Percentiles rank a stretch among this genome's conserved stretches.
These are phyloP conservation scores for Eutrigla gurnardus DNA, from an alignment of 2,797 vertebrate genomes.

Conservation along the genomic window DNA sequence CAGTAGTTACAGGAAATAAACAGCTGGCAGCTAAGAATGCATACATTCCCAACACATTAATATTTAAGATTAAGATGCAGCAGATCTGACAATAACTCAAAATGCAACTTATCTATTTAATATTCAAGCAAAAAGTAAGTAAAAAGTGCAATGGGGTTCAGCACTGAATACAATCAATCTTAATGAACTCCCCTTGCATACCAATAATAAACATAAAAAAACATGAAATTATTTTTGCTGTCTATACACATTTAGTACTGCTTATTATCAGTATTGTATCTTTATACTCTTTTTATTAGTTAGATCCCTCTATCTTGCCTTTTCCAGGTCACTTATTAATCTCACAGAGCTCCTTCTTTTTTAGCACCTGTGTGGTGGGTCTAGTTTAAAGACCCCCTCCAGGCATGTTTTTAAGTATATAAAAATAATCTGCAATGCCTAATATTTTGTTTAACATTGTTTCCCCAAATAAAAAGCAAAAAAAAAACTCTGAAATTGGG, in stretches of 20 bases:
- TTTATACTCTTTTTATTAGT: too few relatives aligned
- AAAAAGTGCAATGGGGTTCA: conserved; percentile 53
- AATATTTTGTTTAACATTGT: too few relatives aligned
- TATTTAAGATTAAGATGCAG: conserved; percentile 27
- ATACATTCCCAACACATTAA: conserved; percentile 30
- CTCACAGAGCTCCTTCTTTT: too few relatives aligned
- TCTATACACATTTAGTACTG: conserved; percentile 40
- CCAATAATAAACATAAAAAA: conserved; percentile 52
- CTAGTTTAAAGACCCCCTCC: too few relatives aligned
- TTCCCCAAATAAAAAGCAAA: too few relatives aligned
- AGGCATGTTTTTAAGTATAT: too few relatives aligned
- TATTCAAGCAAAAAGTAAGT: conserved; percentile 35
- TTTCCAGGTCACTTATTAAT: too few relatives aligned
- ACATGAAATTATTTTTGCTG: conserved; percentile 40
- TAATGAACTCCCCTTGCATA: conserved; percentile 30
- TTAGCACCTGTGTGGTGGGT: too few relatives aligned
- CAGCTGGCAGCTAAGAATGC: conserved; percentile 11
- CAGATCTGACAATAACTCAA: conserved; percentile 26
- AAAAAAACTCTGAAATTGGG: too few relatives aligned
- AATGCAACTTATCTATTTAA: conserved; percentile 39
- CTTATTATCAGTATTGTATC: conserved; percentile 3
- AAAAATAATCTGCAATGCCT: too few relatives aligned
- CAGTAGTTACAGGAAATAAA: conserved; percentile 18
- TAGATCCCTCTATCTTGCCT: too few relatives aligned
- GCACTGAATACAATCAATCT: conserved; percentile 54